A percentile compares a stretch with the other conserved stretches of the same genome.
Evolutionary conservation across 2,113 vertebrate species (phyloP).

Genomic region (Eleginops maclovinus): DNA sequence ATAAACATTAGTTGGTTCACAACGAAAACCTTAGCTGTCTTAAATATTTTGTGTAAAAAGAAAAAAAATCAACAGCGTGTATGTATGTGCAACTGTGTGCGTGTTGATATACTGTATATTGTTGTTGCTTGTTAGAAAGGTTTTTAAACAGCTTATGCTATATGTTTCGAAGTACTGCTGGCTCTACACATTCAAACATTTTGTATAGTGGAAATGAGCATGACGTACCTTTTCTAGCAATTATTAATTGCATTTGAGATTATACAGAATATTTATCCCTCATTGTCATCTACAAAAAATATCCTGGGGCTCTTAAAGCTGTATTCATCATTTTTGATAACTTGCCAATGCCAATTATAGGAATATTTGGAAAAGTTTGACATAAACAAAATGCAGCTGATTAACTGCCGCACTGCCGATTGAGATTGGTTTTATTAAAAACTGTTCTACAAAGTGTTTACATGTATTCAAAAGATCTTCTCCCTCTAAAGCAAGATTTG

Average conservation of each 20-base stretch:
- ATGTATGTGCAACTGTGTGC: conserved; percentile 38
- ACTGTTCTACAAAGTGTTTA: conserved; percentile 57
- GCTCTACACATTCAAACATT: conserved; percentile 68
- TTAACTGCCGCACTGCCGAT: neutral
- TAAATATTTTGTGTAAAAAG: conserved; percentile 70
- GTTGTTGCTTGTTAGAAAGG: conserved; percentile 52
- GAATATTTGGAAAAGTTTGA: conserved; percentile 14
- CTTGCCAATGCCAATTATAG: conserved; percentile 12
- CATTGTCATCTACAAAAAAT: conserved; percentile 15
- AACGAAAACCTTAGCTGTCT: conserved; percentile 73
- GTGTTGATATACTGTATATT: conserved; percentile 52
- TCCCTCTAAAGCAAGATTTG: conserved; percentile 41
- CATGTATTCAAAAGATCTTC: conserved; percentile 48
- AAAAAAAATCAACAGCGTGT: conserved; percentile 22
- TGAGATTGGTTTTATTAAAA: conserved; percentile 27
- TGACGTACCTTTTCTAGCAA: conserved; percentile 62
- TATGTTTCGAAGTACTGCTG: conserved; percentile 70
- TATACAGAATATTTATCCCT: conserved; percentile 49
- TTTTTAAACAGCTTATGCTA: conserved; percentile 67
- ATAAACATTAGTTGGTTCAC: conserved; percentile 62
- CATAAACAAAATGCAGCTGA: conserved; percentile 18
- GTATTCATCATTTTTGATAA: conserved; percentile 27
- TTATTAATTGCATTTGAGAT: conserved; percentile 43
- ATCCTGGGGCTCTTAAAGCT: conserved; percentile 10
- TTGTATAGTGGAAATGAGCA: conserved; percentile 69